phyloP scores from a whole-genome alignment of 2,888 invertebrate genomes.

The Chaetogeoica ovagalla region DNA sequence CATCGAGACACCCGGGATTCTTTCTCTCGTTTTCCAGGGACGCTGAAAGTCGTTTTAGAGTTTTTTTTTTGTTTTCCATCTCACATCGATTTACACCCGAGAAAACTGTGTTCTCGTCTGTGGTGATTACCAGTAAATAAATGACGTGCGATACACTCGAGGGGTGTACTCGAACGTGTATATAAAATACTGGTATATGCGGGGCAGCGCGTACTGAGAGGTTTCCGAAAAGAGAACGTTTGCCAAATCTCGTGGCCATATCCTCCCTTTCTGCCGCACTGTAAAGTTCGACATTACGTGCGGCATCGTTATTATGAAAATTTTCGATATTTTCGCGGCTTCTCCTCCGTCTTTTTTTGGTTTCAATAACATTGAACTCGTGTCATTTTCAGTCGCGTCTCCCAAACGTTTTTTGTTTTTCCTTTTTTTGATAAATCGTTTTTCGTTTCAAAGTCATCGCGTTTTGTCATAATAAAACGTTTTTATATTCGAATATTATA shows the following conservation, averaged over 20 bases:
- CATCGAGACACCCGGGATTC: no score
- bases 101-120: background rate
- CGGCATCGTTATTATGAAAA: background rate
- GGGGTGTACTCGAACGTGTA: background rate
- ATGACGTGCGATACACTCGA: background rate
- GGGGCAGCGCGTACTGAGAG: background rate
- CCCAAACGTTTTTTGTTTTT: no score
- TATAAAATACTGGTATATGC: background rate
- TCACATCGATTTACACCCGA: conserved; percentile 4
- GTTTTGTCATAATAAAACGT: background rate
- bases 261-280: background rate
- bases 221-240: background rate
- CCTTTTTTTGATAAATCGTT: no score
- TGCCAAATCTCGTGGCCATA: background rate
- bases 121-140: conserved; percentile 9
- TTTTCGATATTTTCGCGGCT: background rate
- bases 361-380: no score
- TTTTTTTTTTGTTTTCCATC: background rate
- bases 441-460: no score
- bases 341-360: no score
- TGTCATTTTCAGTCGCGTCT: no score
- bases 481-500: background rate
- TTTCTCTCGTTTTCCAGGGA: no score
- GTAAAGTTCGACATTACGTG: no score
- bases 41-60: background rate